Conservation (phyloP, 2,113 vertebrate species). For the Heliornis fulica region DNA sequence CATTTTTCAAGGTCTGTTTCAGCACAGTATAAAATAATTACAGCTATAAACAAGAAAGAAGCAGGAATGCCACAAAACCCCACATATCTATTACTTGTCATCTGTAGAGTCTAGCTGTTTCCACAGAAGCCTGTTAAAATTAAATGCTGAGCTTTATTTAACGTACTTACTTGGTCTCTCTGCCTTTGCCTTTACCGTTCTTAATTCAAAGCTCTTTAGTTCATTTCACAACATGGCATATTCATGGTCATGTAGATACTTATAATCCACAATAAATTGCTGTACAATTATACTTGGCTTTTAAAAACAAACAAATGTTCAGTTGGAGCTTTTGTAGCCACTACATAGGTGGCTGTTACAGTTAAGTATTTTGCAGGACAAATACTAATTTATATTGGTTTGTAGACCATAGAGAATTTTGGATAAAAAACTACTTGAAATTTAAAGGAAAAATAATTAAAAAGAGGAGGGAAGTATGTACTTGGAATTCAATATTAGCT, state of each 20-base stretch:
- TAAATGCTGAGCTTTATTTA: conserved; percentile 33
- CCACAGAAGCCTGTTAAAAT: conserved; percentile 34
- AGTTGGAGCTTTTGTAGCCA: conserved; percentile 3
- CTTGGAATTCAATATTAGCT: not conserved
- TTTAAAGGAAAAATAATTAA: not conserved
- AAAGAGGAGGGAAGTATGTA: not conserved
- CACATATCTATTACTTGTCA: conserved; percentile 42
- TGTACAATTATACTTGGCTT: not conserved
- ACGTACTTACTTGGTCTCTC: not conserved
- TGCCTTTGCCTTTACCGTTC: not conserved
- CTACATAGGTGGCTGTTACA: not conserved
- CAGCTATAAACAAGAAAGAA: conserved; percentile 22
- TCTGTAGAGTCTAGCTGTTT: conserved; percentile 36
- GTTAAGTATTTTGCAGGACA: not conserved
- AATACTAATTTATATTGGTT: not conserved
- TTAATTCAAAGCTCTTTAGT: conserved; percentile 17
- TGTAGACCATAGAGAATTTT: not conserved
- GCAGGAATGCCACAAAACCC: not conserved
- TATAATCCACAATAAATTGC: not conserved
- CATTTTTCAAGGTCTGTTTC: conserved; percentile 31
- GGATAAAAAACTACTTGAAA: not conserved
- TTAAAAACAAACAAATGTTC: conserved; percentile 12
- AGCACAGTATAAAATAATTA: conserved; percentile 11
- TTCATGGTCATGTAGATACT: not conserved
- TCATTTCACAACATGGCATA: not conserved